Evolutionary conservation across 2,113 vertebrate species (phyloP), one percentile per base, ranked within the genome.

Genomic region (Conger conger): DNA sequence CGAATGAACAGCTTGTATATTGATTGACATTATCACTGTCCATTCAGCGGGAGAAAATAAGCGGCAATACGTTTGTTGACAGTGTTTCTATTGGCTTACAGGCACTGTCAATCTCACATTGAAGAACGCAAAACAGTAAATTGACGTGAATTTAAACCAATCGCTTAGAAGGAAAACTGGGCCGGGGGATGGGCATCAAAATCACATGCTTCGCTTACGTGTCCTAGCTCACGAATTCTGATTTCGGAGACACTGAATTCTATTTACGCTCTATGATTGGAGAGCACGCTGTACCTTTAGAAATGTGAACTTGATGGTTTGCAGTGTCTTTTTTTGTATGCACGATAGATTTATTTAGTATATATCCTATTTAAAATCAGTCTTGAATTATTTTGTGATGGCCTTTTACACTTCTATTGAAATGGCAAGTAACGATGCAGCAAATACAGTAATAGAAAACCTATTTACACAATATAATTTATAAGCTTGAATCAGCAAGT

Each of bases 1-100:
- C 94, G 90, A 93, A 93, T 93, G 54, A 87, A 13, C 88, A 17
- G n/a, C 1, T 6, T 73, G 27, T 0, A 3, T 0, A 5, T 0
- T 15, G 38, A 88, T 42, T 45, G 88, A 90, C 79, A 53, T 0
- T 0, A 0, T 0, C 4, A 17, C 0, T n/a, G 45, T 42, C 92
- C 86, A 92, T 1, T 92, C 17, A 84, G 1, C 27, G 1, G 1
- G 0, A 18, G 18, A 0, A 0, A 1, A 1, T 6, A 37, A 85
- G 82, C 30, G 37, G 83, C 0, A 0, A 76, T 83, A 0, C 0
- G 36, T 42, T 53, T 88, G 86, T 90, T 90, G 57, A 77, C 85
- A 16, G 13, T 0, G 50, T 35, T 16, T 79, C 81, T 11, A 93
- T 94, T 95, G 91, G 91, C 18, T 80, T 15, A 5, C 0, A 0